A percentile compares a stretch with the other conserved stretches of the same genome.
phyloP scores from a whole-genome alignment of 2,797 vertebrate genomes.

The Triplophysa bombifrons region DNA sequence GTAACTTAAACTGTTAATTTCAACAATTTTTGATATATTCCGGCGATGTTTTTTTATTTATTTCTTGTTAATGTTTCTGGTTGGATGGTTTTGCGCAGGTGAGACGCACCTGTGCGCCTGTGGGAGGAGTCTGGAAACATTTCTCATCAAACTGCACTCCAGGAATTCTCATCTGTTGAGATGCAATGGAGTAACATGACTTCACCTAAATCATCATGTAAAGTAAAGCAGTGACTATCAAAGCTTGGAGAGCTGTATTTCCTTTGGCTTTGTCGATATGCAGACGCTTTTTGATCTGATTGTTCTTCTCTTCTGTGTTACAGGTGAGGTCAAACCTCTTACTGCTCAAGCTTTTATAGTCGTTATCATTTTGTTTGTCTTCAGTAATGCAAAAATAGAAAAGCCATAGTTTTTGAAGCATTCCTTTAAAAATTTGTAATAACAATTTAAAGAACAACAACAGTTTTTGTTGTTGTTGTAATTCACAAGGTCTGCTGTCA shows the following conservation, averaged over 20 bases:
- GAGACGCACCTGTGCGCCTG: conserved; percentile 1
- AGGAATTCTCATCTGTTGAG: background rate
- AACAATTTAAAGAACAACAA: no score
- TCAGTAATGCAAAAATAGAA: no score
- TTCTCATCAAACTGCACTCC: background rate
- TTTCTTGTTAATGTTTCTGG: background rate
- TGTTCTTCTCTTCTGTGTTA: background rate
- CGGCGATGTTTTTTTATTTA: background rate
- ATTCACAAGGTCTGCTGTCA: no score
- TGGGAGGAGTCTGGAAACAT: background rate
- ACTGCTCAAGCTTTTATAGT: no score
- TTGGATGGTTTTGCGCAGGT: conserved; percentile 19
- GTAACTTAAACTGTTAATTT: no score
- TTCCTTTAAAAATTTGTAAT: no score
- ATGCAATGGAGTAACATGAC: background rate
- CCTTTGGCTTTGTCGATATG: conserved; percentile 6
- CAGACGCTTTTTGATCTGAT: background rate
- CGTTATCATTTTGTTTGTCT: no score
- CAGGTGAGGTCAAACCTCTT: background rate
- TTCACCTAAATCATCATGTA: background rate
- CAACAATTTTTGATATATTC: no score
- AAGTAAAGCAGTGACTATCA: background rate
- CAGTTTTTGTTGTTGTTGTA: no score
- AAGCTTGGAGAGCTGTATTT: background rate
- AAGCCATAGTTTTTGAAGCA: no score